A percentile compares a stretch with the other conserved stretches of the same genome.
These are phyloP conservation scores for Galago senegalensis DNA, from an alignment of 2,797 vertebrate species.

Conservation along the genomic window DNA sequence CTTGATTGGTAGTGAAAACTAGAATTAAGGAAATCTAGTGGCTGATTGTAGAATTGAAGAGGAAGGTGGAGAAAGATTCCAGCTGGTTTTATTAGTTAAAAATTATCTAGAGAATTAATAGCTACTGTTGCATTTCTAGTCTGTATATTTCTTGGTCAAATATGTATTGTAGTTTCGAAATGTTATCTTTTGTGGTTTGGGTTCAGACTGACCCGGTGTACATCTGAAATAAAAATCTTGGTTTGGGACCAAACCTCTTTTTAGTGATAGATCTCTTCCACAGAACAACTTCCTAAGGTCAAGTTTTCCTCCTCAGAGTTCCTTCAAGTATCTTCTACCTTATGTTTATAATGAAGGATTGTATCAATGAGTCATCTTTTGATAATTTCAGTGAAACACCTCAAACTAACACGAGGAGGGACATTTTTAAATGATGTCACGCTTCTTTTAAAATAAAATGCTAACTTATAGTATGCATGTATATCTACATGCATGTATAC, in stretches of 20 bases:
- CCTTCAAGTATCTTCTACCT: constrained; percentile 31
- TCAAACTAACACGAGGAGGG: background rate
- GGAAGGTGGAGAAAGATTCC: background rate
- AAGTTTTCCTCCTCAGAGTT: background rate
- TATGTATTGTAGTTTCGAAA: background rate
- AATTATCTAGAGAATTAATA: constrained; percentile 26
- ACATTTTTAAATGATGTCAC: background rate
- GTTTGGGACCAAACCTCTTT: background rate
- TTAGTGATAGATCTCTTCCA: background rate
- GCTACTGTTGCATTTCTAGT: background rate
- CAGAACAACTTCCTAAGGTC: background rate
- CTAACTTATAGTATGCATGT: background rate
- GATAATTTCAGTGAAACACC: constrained; percentile 29
- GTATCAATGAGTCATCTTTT: background rate
- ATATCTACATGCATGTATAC: background rate
- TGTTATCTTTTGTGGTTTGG: constrained; percentile 9
- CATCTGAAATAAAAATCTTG: background rate
- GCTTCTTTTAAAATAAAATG: background rate
- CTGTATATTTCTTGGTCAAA: background rate
- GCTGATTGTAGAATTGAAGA: background rate
- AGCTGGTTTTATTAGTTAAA: constrained; percentile 28
- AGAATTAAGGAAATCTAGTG: constrained; percentile 20
- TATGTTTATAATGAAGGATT: background rate
- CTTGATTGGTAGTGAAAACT: background rate
- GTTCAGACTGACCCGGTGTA: background rate